Conservation (phyloP, 64 coral and sea anemone genomes). For the Montipora sp. region DNA sequence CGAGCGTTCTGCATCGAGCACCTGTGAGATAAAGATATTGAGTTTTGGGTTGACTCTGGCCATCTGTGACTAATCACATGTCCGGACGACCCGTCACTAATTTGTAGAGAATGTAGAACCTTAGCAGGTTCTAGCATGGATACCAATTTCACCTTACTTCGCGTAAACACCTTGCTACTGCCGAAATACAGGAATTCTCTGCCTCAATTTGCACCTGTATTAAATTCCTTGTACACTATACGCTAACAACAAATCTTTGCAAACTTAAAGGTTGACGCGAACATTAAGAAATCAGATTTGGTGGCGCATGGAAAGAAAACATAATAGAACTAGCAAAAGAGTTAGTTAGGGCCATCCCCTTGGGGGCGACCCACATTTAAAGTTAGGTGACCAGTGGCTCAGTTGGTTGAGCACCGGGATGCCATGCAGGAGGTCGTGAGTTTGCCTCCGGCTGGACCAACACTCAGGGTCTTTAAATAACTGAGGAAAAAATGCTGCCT, state of each 20-base stretch:
- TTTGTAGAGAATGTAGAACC: not conserved
- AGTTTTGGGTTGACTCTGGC: no score
- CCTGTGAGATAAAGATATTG: no score
- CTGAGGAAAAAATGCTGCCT: no score
- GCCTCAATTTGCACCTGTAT: not conserved
- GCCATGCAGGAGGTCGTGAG: no score
- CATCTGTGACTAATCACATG: no score
- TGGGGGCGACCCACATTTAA: no score
- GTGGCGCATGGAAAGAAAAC: not conserved
- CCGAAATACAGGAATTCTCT: not conserved
- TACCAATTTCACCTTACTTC: not conserved
- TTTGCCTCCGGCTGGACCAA: no score
- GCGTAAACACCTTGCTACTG: not conserved
- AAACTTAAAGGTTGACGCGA: not conserved
- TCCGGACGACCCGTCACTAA: not conserved
- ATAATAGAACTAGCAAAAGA: not conserved
- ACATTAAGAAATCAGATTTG: not conserved
- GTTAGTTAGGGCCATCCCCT: no score
- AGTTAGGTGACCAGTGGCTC: no score
- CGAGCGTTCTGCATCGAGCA: no score
- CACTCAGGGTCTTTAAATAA: no score
- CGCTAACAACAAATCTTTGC: not conserved
- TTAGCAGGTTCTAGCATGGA: not conserved
- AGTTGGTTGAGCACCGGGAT: no score
- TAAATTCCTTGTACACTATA: not conserved